phyloP scores from a whole-genome alignment of 2,888 invertebrate species.

The Itoplectis maculator region DNA sequence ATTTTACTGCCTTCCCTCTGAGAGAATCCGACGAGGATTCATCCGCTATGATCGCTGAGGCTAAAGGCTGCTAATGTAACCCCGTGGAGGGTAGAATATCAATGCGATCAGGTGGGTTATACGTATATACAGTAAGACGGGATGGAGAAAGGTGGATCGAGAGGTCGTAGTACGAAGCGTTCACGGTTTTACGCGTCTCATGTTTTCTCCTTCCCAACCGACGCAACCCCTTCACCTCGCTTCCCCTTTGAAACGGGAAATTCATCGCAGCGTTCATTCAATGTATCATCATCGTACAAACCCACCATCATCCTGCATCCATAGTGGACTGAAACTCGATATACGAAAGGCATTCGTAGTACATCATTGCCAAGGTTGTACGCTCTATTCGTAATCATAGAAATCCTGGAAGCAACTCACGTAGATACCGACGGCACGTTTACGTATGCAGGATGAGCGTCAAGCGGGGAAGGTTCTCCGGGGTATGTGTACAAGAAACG shows the following conservation, averaged over 20 bases:
- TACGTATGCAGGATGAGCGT: conserved; percentile 62
- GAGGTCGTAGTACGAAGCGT: background rate
- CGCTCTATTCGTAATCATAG: conserved; percentile 51
- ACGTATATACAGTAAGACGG: background rate
- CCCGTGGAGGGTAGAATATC: conserved; percentile 49
- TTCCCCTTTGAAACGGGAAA: conserved; percentile 10
- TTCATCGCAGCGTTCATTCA: conserved; percentile 41
- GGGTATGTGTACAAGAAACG: conserved; percentile 12
- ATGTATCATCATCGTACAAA: conserved; percentile 25
- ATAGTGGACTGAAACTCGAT: conserved; percentile 10
- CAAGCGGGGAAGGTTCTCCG: conserved; percentile 22
- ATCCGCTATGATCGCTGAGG: conserved; percentile 35
- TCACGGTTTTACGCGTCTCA: background rate
- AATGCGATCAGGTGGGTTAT: conserved; percentile 31
- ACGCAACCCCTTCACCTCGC: no score
- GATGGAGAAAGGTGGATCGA: background rate
- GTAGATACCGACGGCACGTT: conserved; percentile 43
- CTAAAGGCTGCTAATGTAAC: conserved; percentile 53
- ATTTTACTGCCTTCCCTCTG: conserved; percentile 46
- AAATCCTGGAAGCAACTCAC: conserved; percentile 60
- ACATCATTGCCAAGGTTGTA: conserved; percentile 52
- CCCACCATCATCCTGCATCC: conserved; percentile 11
- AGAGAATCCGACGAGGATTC: conserved; percentile 32
- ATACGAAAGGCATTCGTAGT: conserved; percentile 6
- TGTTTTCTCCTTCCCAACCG: background rate